These are phyloP conservation scores for Carpatolechia fugitivella DNA, from an alignment of 2,888 invertebrate species.

Conservation along the genomic window DNA sequence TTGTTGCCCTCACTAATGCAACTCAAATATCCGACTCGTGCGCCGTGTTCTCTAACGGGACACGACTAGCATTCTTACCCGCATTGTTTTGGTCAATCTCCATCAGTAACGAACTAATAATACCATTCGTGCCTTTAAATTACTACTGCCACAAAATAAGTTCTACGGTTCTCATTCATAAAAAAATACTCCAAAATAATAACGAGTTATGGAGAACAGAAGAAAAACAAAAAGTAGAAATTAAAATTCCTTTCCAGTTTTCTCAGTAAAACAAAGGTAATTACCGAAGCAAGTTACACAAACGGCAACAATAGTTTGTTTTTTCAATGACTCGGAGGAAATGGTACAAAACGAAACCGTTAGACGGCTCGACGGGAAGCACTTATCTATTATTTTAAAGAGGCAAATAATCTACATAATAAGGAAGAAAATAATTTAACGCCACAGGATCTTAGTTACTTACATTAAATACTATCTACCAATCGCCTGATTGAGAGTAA, in stretches of 20 bases:
- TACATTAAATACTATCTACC: too few species aligned
- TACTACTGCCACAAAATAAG: neutral
- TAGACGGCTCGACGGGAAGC: constrained; percentile 22
- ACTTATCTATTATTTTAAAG: neutral
- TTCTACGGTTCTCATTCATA: neutral
- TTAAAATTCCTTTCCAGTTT: constrained; percentile 14
- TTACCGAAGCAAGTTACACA: constrained; percentile 27
- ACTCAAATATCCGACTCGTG: constrained; percentile 36
- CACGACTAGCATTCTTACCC: constrained; percentile 38
- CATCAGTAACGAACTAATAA: constrained; percentile 20
- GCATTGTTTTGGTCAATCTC: constrained; percentile 60
- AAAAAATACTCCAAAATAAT: neutral
- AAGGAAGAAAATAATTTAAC: too few species aligned
- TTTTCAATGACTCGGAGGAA: constrained; percentile 23
- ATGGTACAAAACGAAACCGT: constrained; percentile 26
- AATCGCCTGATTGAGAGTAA: too few species aligned
- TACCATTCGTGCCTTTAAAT: constrained; percentile 7
- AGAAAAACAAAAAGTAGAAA: neutral
- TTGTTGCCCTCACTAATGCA: constrained; percentile 61
- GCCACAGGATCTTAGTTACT: too few species aligned
- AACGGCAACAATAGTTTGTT: constrained; percentile 26
- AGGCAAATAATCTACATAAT: too few species aligned
- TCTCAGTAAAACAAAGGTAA: constrained; percentile 32
- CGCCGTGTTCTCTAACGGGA: constrained; percentile 62
- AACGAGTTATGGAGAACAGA: neutral